Evolutionary conservation across 2,888 invertebrate species (phyloP).

Genomic region (Dendrolimus pini): DNA sequence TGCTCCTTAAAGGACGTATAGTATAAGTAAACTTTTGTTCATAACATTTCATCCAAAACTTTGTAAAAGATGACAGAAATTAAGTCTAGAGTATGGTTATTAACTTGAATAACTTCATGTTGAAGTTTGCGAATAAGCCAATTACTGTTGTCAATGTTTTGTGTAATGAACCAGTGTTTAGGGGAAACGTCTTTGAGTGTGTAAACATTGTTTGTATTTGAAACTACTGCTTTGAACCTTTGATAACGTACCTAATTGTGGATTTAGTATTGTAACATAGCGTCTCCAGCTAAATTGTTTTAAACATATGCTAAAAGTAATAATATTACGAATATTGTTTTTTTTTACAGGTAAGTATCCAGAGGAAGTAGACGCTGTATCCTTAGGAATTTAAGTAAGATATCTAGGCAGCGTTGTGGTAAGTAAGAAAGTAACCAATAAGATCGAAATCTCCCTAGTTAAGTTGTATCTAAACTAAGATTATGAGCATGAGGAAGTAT

Average conservation of each 20-base stretch:
- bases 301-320: neutral
- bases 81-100: neutral
- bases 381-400: no score
- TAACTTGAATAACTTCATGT: neutral
- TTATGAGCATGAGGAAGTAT: no score
- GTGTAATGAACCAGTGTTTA: slow-evolving; percentile 51
- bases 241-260: no score
- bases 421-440: no score
- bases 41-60: neutral
- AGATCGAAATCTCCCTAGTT: no score
- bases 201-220: slow-evolving; percentile 30
- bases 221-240: neutral
- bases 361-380: neutral
- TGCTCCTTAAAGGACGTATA: no score
- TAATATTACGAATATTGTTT: slow-evolving; percentile 10
- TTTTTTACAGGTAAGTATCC: slow-evolving; percentile 39
- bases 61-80: neutral
- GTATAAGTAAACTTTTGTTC: neutral
- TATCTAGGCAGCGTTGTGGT: no score
- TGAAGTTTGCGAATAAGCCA: slow-evolving; percentile 1
- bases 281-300: neutral
- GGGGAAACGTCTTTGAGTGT: slow-evolving; percentile 39
- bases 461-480: no score
- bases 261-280: no score
- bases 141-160: slow-evolving; percentile 34